Conservation (phyloP, 2,797 vertebrate genomes). For the Crypturellus tataupa region DNA sequence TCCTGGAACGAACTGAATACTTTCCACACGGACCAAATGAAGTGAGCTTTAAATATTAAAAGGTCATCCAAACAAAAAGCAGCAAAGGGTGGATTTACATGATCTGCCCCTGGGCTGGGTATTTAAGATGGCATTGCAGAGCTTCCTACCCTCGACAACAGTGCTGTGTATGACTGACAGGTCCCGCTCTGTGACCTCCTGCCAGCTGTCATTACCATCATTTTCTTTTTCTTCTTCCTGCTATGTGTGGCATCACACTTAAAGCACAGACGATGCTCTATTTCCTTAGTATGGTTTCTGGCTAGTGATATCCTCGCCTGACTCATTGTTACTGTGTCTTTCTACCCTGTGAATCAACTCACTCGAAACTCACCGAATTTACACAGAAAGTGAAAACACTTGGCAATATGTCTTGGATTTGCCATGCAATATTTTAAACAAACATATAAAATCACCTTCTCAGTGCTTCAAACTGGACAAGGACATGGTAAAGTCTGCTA, state of each 20-base stretch:
- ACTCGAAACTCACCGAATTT: not conserved
- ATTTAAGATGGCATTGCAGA: not conserved
- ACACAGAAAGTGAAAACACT: not conserved
- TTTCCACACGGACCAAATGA: not conserved
- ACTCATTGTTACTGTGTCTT: not conserved
- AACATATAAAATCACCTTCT: not conserved
- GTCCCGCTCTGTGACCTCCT: not conserved
- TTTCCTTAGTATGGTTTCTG: not conserved
- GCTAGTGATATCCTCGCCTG: not conserved
- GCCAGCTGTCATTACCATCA: not conserved
- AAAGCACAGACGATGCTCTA: not conserved
- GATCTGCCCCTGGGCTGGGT: not conserved
- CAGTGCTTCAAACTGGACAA: not conserved
- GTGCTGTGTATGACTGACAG: fast-evolving
- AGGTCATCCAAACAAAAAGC: not conserved
- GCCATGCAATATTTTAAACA: not conserved
- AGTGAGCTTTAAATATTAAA: not conserved
- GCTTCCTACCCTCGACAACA: not conserved
- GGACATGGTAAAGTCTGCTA: not conserved
- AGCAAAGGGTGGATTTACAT: not conserved
- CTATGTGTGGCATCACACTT: not conserved
- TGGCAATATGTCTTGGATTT: not conserved
- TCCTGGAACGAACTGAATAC: not conserved
- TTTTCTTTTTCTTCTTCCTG: not conserved
- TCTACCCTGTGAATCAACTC: not conserved